phyloP scores from a whole-genome alignment of 2,797 vertebrate species.

The Echeneis naucrates region DNA sequence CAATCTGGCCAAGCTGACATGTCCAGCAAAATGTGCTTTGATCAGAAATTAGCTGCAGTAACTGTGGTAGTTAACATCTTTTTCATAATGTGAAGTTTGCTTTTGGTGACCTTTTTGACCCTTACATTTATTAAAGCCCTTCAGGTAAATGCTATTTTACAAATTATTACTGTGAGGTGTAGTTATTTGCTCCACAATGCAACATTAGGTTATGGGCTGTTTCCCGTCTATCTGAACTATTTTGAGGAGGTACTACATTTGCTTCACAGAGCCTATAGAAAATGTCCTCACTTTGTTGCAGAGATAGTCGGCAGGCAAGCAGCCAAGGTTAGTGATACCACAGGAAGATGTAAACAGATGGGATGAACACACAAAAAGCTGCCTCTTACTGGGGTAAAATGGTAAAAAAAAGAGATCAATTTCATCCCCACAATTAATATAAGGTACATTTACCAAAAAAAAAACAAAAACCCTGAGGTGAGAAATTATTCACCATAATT shows the following conservation, averaged over 20 bases:
- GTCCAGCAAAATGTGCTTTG: too few species aligned
- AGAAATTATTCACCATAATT: neutral
- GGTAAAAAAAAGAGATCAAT: constrained; percentile 16
- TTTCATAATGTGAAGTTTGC: neutral
- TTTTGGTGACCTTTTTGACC: neutral
- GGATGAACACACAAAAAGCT: constrained; percentile 28
- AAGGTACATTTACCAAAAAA: neutral
- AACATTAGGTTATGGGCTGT: neutral
- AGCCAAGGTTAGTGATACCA: constrained; percentile 48
- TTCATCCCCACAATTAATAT: neutral
- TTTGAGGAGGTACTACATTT: constrained; percentile 11
- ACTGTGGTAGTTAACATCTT: neutral
- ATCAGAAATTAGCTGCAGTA: neutral
- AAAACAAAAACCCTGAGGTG: neutral
- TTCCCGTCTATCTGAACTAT: neutral
- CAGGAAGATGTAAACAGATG: constrained; percentile 63
- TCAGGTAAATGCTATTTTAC: neutral
- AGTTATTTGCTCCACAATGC: neutral
- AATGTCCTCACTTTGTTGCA: constrained; percentile 40
- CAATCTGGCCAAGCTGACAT: too few species aligned
- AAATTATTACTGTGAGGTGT: neutral
- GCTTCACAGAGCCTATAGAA: constrained; percentile 13
- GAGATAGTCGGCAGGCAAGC: constrained; percentile 44
- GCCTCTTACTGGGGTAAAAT: constrained; percentile 35
- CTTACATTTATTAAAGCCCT: neutral